Percentiles rank a stretch among this genome's conserved stretches.
These are phyloP conservation scores for Callimorpha dominula DNA, from an alignment of 2,888 invertebrate species.

Conservation along the genomic window DNA sequence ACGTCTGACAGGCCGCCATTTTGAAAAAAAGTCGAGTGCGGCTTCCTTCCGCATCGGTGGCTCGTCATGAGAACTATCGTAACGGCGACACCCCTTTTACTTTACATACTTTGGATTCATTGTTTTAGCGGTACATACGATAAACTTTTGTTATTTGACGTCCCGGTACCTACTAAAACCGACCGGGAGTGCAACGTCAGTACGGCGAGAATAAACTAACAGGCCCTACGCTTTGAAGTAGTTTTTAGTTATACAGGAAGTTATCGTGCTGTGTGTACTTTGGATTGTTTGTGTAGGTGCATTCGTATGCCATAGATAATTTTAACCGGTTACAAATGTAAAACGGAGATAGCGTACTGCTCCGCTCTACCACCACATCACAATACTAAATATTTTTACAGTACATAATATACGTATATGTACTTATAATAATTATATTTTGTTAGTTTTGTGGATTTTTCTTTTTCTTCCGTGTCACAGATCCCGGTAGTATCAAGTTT, in stretches of 20 bases:
- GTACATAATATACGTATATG: background rate
- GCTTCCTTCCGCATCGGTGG: constrained; percentile 85
- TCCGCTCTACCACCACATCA: background rate
- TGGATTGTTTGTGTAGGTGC: background rate
- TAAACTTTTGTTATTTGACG: constrained; percentile 79
- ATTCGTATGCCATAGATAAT: background rate
- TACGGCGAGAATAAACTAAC: constrained; percentile 56
- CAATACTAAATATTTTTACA: background rate
- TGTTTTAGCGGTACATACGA: constrained; percentile 83
- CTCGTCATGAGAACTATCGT: constrained; percentile 83
- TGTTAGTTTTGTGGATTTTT: background rate
- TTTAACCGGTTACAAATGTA: background rate
- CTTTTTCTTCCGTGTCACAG: background rate
- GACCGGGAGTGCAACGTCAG: constrained; percentile 58
- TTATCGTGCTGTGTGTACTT: constrained; percentile 15
- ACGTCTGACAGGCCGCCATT: constrained; percentile 84
- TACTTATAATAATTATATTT: background rate
- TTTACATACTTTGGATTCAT: constrained; percentile 85
- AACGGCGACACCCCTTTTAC: constrained; percentile 80
- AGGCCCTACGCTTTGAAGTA: constrained; percentile 48
- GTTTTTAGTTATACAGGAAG: constrained; percentile 38
- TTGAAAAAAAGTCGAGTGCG: constrained; percentile 84
- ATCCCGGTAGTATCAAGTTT: constrained; percentile 12
- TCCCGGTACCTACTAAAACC: constrained; percentile 63
- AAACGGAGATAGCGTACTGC: no score